Conservation (phyloP, 2,113 vertebrate species). For the Rhadina sibilatrix region DNA sequence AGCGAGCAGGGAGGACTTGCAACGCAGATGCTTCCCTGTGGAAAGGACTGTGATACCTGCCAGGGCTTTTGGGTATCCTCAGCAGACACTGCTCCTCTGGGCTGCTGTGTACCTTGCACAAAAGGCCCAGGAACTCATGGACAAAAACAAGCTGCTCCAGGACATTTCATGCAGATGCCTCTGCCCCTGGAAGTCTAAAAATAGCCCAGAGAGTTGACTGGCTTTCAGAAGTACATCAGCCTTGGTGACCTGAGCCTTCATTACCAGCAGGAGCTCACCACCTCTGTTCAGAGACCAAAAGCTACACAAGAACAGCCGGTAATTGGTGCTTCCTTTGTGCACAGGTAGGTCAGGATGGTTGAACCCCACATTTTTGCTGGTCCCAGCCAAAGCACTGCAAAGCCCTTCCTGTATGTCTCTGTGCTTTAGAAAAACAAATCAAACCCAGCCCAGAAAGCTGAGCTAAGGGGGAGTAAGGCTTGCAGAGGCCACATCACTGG, state of each 20-base stretch:
- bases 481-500: background rate
- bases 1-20: background rate
- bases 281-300: background rate
- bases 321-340: background rate
- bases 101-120: background rate
- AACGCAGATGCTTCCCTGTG: background rate
- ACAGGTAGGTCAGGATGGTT: background rate
- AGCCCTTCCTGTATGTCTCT: background rate
- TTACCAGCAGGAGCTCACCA: slow-evolving; percentile 1
- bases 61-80: background rate
- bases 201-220: background rate
- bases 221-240: background rate
- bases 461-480: background rate
- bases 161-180: background rate
- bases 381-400: background rate
- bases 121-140: background rate
- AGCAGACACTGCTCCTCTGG: background rate
- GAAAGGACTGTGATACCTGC: background rate
- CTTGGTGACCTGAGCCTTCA: background rate
- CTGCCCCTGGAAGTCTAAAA: background rate
- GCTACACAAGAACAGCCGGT: background rate
- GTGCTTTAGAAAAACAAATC: background rate
- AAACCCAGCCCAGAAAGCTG: background rate
- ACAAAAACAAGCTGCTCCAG: background rate
- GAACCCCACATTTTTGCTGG: background rate